These are phyloP conservation scores for Gerris buenoi DNA, from an alignment of 1,140 invertebrate genomes.

Conservation along the genomic window DNA sequence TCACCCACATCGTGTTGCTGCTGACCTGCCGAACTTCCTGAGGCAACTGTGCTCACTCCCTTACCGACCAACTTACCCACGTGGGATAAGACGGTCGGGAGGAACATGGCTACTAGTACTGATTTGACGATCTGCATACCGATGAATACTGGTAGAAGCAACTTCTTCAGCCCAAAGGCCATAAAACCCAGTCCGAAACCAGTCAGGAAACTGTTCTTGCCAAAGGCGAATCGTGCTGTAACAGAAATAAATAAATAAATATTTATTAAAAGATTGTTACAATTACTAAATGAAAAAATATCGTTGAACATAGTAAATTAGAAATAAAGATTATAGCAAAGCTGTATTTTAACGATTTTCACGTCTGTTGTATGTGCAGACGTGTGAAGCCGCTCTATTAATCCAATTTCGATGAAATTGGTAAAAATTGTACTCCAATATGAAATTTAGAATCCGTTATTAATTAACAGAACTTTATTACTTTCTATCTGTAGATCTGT, in stretches of 20 bases:
- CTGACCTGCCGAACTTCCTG: constrained; percentile 29
- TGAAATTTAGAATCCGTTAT: too few species aligned
- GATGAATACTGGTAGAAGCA: constrained; percentile 52
- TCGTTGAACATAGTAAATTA: too few species aligned
- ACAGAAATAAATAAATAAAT: constrained; percentile 12
- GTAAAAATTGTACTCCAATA: too few species aligned
- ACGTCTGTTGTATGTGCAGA: too few species aligned
- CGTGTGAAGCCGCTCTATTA: too few species aligned
- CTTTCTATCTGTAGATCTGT: too few species aligned
- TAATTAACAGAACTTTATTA: too few species aligned
- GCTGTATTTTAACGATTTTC: too few species aligned
- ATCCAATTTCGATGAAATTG: too few species aligned
- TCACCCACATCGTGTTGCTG: constrained; percentile 37
- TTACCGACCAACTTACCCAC: constrained; percentile 67
- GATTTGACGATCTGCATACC: constrained; percentile 58
- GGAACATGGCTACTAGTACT: constrained; percentile 58
- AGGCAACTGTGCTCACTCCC: constrained; percentile 30
- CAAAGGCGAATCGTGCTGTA: constrained; percentile 25
- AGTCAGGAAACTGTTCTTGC: constrained; percentile 48
- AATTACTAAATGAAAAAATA: too few species aligned
- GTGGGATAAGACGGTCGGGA: constrained; percentile 63
- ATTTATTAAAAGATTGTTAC: too few species aligned
- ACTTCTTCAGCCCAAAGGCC: constrained; percentile 62
- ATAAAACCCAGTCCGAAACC: constrained; percentile 52
- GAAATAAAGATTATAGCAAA: too few species aligned